Evolutionary conservation across 2,888 invertebrate genomes (phyloP).

Genomic region (Malachius bipustulatus): DNA sequence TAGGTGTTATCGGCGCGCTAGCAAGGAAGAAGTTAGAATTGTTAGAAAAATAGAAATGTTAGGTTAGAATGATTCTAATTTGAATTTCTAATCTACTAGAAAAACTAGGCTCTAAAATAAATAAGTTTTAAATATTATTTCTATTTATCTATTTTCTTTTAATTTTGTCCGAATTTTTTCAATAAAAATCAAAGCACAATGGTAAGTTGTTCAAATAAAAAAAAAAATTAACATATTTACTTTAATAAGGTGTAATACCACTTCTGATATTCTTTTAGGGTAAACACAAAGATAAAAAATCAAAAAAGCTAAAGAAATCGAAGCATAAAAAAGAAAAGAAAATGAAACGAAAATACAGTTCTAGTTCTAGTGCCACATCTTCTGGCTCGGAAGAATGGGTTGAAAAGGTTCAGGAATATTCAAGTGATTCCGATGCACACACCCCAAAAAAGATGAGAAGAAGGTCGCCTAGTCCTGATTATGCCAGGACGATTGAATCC

Average conservation of each 20-base stretch:
- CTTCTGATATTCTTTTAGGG: background rate
- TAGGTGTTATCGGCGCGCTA: too few species aligned
- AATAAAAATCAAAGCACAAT: too few species aligned
- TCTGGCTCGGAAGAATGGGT: slow-evolving; percentile 11
- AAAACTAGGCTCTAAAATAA: too few species aligned
- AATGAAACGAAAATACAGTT: background rate
- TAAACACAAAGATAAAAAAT: background rate
- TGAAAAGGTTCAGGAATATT: slow-evolving; percentile 8
- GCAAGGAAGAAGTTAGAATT: too few species aligned
- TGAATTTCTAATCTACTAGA: too few species aligned
- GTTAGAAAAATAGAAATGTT: too few species aligned
- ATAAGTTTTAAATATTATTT: too few species aligned
- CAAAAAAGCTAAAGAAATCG: background rate
- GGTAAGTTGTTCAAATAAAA: too few species aligned
- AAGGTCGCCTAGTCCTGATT: too few species aligned
- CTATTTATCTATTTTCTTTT: slow-evolving; percentile 17
- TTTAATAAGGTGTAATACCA: background rate
- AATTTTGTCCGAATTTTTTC: slow-evolving; percentile 11
- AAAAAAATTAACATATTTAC: too few species aligned
- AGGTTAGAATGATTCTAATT: too few species aligned
- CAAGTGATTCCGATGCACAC: background rate
- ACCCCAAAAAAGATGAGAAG: background rate
- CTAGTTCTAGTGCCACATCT: background rate
- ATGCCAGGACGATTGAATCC: too few species aligned
- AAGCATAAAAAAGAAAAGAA: background rate